Percentiles rank a stretch among this genome's conserved stretches.
Conservation (phyloP, 2,888 invertebrate species). For the Conchocele bisecta region DNA sequence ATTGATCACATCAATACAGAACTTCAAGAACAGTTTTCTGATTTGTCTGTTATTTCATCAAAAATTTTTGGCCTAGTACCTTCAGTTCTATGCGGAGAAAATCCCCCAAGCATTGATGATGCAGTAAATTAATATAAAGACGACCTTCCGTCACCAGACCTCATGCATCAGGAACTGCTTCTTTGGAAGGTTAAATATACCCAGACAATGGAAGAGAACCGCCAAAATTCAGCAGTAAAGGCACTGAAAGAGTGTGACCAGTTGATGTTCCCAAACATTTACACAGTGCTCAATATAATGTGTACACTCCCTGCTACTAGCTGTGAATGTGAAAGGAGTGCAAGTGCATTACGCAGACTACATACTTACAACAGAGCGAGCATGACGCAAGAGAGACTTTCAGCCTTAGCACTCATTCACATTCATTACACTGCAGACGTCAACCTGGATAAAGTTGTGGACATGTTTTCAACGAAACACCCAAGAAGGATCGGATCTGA, state of each 20-base stretch:
- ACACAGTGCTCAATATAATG: not conserved
- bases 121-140: not conserved
- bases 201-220: not conserved
- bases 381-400: constrained; percentile 23
- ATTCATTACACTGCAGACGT: too few species aligned
- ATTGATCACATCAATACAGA: not conserved
- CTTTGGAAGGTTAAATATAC: not conserved
- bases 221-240: not conserved
- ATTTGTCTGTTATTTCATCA: not conserved
- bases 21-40: not conserved
- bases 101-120: too few species aligned
- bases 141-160: not conserved
- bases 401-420: not conserved
- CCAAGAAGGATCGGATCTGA: too few species aligned
- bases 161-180: not conserved
- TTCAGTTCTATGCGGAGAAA: too few species aligned
- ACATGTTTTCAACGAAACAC: too few species aligned
- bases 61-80: too few species aligned
- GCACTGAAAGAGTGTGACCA: not conserved
- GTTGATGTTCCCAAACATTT: not conserved
- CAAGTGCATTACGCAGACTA: not conserved
- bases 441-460: too few species aligned
- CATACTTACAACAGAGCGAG: not conserved
- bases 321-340: constrained; percentile 23
- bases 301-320: constrained; percentile 14